These are phyloP conservation scores for Elysia crispata DNA, from an alignment of 2,888 invertebrate species.

Conservation along the genomic window DNA sequence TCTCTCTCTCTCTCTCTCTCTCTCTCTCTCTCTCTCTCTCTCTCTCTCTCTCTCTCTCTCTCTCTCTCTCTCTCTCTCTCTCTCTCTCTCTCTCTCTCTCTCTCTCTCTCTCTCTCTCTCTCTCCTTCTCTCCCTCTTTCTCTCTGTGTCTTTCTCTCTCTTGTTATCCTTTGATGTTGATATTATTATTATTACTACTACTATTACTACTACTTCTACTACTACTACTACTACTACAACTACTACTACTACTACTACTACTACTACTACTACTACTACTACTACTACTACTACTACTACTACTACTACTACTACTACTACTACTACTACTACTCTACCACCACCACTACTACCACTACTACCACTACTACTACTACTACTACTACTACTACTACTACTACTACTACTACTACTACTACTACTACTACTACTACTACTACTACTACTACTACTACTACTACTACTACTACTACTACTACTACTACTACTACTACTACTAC, in stretches of 20 bases:
- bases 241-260: constrained; percentile 16
- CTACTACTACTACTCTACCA: neutral
- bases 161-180: too few relatives aligned
- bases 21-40: too few relatives aligned
- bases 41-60: too few relatives aligned
- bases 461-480: neutral
- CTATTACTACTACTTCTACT: neutral
- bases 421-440: neutral
- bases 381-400: constrained; percentile 14
- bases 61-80: too few relatives aligned
- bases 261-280: constrained; percentile 12
- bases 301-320: neutral
- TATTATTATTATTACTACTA: neutral
- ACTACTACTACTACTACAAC: constrained; percentile 21
- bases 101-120: too few relatives aligned
- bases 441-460: neutral
- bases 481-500: neutral
- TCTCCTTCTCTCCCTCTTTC: neutral
- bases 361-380: constrained; percentile 30
- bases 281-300: neutral
- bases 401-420: neutral
- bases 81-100: too few relatives aligned
- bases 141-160: too few relatives aligned
- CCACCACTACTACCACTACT: constrained; percentile 14
- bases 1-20: too few relatives aligned